Percentiles rank a stretch among this genome's conserved stretches.
These are phyloP conservation scores for Cerceris ruficornis DNA, from an alignment of 2,888 invertebrate genomes.

Conservation along the genomic window DNA sequence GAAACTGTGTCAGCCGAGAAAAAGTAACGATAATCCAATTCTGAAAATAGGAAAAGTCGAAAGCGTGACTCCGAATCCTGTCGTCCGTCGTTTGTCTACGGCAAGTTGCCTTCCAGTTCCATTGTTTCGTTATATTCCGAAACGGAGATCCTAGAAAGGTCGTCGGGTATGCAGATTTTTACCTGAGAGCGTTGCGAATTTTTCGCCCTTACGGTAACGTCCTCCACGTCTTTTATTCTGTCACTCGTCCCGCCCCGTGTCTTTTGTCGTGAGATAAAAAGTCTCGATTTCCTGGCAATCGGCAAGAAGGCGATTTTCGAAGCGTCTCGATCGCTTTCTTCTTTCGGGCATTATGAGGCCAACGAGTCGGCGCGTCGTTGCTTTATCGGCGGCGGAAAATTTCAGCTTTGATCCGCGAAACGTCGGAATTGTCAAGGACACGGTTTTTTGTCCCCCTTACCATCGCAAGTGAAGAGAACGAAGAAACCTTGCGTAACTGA, in stretches of 20 bases:
- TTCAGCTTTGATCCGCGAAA: slow-evolving; percentile 17
- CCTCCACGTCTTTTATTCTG: slow-evolving; percentile 8
- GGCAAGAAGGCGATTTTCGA: background rate
- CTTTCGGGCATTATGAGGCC: background rate
- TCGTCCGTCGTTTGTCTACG: slow-evolving; percentile 59
- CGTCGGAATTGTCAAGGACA: slow-evolving; percentile 31
- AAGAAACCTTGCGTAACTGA: slow-evolving; percentile 50
- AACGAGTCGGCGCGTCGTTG: background rate
- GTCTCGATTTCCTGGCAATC: background rate
- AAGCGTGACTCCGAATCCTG: slow-evolving; percentile 66
- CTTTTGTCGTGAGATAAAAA: background rate
- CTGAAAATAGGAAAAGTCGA: slow-evolving; percentile 57
- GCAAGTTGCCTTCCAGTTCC: slow-evolving; percentile 36
- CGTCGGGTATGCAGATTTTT: slow-evolving; percentile 63
- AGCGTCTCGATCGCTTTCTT: slow-evolving; percentile 7
- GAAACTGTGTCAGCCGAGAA: slow-evolving; percentile 22
- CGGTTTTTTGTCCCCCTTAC: slow-evolving; percentile 22
- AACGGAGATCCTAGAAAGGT: slow-evolving; percentile 26
- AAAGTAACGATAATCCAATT: slow-evolving; percentile 51
- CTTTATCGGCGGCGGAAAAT: slow-evolving; percentile 8
- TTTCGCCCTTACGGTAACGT: slow-evolving; percentile 5
- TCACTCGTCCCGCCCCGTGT: background rate
- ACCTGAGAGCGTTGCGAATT: slow-evolving; percentile 65
- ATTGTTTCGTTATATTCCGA: slow-evolving; percentile 51
- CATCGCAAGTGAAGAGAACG: slow-evolving; percentile 19